A percentile compares a stretch with the other conserved stretches of the same genome.
Evolutionary conservation across 2,113 vertebrate genomes (phyloP).

Genomic region (Origma solitaria): DNA sequence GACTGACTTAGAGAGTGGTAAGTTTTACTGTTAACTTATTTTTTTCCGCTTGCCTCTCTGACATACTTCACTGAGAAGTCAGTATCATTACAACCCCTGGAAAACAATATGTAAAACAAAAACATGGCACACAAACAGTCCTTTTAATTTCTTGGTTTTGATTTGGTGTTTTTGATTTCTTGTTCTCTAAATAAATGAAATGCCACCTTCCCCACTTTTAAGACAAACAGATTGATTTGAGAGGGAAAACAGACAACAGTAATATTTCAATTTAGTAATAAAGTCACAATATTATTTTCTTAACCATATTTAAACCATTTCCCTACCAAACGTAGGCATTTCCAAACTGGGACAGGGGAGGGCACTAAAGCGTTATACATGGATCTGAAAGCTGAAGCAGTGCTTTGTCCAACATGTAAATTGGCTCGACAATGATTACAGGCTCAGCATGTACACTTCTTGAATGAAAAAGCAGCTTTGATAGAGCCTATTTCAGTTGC

Average conservation of each 20-base stretch:
- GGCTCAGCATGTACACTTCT: neutral
- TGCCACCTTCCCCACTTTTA: neutral
- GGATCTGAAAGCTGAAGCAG: neutral
- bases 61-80: neutral
- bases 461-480: neutral
- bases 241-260: neutral
- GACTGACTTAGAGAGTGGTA: neutral
- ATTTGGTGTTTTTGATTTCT: neutral
- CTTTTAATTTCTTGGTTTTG: no score
- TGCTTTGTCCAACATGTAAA: neutral
- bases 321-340: neutral
- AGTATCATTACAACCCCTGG: neutral
- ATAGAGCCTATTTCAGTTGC: neutral
- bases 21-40: neutral
- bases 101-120: neutral
- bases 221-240: neutral
- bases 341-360: slow-evolving; percentile 49
- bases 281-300: neutral
- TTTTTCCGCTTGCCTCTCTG: neutral
- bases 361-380: slow-evolving; percentile 68
- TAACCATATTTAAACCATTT: neutral
- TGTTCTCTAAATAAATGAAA: neutral
- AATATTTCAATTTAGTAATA: neutral
- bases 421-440: neutral
- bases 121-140: rapidly evolving